Evolutionary conservation across 2,797 vertebrate genomes (phyloP).

Genomic region (Oreochromis mossambicus): DNA sequence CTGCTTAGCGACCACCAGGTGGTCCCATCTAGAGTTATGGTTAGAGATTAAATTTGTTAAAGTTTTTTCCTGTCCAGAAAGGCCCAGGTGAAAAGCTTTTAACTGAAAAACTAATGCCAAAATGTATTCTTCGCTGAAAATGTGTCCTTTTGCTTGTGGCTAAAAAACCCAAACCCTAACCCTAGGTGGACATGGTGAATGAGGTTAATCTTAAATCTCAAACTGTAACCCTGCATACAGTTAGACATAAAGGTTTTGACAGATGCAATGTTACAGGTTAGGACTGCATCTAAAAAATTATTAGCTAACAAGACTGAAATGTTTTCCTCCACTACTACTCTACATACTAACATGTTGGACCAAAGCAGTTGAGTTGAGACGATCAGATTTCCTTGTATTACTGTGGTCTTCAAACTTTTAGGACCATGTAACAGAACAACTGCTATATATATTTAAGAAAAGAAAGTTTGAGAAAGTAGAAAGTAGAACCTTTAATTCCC

Average conservation of each 20-base stretch:
- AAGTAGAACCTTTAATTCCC: neutral
- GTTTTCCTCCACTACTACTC: neutral
- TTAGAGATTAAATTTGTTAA: neutral
- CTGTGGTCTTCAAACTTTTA: neutral
- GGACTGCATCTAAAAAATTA: neutral
- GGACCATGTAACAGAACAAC: neutral
- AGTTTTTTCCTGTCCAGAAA: neutral
- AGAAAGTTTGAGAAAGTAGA: neutral
- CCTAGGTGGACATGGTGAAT: neutral
- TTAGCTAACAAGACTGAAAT: neutral
- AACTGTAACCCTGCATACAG: neutral
- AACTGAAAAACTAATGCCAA: neutral
- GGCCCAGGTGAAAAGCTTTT: neutral
- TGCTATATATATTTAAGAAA: neutral
- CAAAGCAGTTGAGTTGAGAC: neutral
- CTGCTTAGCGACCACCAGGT: neutral
- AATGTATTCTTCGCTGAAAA: neutral
- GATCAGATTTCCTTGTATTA: neutral
- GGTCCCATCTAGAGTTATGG: neutral
- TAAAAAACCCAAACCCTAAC: fast-evolving
- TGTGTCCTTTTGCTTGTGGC: neutral
- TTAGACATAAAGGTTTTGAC: neutral
- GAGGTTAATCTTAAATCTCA: neutral
- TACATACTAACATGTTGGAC: neutral
- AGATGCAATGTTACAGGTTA: neutral